These are phyloP conservation scores for Sminthurinus aureus DNA, from an alignment of 2,888 invertebrate genomes.

Conservation along the genomic window DNA sequence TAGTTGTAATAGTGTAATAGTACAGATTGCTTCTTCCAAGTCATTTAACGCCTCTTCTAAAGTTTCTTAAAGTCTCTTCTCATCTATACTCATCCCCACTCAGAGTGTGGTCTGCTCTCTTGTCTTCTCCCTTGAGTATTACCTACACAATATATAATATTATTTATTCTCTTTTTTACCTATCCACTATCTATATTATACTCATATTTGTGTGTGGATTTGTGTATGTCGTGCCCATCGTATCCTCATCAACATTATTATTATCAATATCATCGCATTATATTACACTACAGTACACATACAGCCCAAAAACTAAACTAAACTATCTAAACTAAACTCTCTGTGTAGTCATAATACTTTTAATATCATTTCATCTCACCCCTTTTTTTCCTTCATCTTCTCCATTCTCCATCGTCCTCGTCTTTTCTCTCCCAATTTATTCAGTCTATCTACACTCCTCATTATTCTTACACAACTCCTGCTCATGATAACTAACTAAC, in stretches of 20 bases:
- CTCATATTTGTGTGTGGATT: background rate
- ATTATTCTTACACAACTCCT: background rate
- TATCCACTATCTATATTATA: too few species aligned
- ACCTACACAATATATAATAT: too few species aligned
- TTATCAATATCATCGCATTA: too few species aligned
- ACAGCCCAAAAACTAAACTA: too few species aligned
- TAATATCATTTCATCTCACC: background rate
- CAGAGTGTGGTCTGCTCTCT: constrained; percentile 29
- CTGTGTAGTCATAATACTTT: too few species aligned
- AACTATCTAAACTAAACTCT: too few species aligned
- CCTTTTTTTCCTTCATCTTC: background rate
- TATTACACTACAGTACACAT: too few species aligned
- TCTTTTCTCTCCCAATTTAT: background rate
- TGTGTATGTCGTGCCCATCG: too few species aligned
- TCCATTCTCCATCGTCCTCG: background rate
- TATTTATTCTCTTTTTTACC: background rate
- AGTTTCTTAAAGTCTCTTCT: too few species aligned
- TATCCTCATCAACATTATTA: too few species aligned
- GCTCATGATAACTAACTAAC: background rate
- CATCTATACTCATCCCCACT: constrained; percentile 25
- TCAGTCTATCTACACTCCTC: background rate
- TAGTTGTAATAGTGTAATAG: background rate
- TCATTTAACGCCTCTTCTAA: constrained; percentile 23
- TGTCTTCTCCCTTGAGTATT: background rate
- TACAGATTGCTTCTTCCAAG: constrained; percentile 26